Percentiles rank a stretch among this genome's conserved stretches.
phyloP scores from a whole-genome alignment of 2,113 vertebrate species.

The Cryptotis parvus region DNA sequence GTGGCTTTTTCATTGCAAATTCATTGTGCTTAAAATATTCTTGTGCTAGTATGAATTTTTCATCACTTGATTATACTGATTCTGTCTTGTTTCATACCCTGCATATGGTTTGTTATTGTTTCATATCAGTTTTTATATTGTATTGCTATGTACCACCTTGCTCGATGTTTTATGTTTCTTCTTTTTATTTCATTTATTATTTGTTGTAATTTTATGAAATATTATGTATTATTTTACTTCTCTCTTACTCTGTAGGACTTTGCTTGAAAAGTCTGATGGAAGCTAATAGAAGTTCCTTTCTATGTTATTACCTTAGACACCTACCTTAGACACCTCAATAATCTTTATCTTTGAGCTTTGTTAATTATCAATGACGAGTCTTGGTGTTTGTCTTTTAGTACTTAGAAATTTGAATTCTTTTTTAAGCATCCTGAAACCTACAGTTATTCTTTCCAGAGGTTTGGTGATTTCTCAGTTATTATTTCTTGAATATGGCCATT shows the following conservation, averaged over 20 bases:
- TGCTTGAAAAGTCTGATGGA: not conserved
- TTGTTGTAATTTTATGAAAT: not conserved
- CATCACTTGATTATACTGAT: no score
- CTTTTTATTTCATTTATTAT: no score
- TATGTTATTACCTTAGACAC: not conserved
- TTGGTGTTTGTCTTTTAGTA: not conserved
- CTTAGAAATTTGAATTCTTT: not conserved
- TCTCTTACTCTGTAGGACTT: not conserved
- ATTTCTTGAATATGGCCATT: not conserved
- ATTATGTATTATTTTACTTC: not conserved
- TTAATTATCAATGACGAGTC: not conserved
- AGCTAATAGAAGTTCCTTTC: not conserved
- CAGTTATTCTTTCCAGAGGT: not conserved
- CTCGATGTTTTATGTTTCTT: no score
- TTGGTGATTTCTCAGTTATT: not conserved
- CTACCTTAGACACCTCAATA: not conserved
- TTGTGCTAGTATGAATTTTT: no score
- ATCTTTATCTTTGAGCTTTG: slow-evolving; percentile 2
- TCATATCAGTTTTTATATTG: no score
- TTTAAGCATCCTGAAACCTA: not conserved
- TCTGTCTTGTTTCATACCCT: no score
- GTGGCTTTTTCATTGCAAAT: no score
- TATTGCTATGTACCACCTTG: no score
- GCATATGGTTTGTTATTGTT: no score
- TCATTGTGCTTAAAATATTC: no score